Conservation (phyloP, 2,113 vertebrate species). For the Neolamprologus hecqui region DNA sequence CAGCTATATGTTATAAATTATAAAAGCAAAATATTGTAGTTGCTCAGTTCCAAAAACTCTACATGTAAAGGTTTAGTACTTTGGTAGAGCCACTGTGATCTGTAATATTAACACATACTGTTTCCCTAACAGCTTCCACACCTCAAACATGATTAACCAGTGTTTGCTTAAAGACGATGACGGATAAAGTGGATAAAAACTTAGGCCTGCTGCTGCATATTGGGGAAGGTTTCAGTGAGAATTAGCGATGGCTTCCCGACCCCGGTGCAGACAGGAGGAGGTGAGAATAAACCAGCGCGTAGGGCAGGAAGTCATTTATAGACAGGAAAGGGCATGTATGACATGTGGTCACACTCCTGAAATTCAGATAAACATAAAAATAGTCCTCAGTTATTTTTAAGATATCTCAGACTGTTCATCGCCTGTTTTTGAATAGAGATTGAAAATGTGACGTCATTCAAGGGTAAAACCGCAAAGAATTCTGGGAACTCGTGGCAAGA, state of each 20-base stretch:
- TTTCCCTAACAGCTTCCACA: neutral
- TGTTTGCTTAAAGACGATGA: accelerated
- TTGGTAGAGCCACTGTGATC: neutral
- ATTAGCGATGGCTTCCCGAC: neutral
- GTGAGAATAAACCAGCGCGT: accelerated
- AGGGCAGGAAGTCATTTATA: neutral
- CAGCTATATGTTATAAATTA: neutral
- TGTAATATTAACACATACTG: neutral
- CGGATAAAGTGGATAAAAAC: accelerated
- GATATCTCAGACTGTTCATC: accelerated
- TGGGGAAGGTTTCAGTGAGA: neutral
- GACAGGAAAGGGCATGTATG: neutral
- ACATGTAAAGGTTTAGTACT: neutral
- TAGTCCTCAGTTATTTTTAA: neutral
- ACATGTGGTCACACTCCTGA: accelerated
- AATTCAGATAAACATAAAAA: neutral
- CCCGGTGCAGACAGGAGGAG: accelerated
- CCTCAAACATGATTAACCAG: neutral
- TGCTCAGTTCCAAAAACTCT: accelerated
- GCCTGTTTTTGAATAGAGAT: neutral
- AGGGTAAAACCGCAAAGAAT: no score
- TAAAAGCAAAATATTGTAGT: neutral
- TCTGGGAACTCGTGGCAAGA: no score
- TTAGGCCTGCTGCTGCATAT: neutral
- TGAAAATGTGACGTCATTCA: no score